phyloP scores from a whole-genome alignment of 2,888 invertebrate genomes.

The Cynaeus angustus region DNA sequence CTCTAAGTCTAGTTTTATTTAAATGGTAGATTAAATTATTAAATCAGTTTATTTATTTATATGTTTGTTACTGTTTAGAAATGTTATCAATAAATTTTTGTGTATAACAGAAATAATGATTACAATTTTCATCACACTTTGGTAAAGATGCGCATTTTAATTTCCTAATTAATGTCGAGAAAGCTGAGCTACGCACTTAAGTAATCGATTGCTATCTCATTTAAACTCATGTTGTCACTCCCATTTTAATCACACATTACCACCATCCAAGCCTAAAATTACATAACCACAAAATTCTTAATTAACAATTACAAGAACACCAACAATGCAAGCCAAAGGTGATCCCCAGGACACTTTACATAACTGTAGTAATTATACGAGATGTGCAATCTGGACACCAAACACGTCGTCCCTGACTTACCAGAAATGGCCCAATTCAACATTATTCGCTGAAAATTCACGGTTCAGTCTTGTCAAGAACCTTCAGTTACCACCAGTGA shows the following conservation, averaged over 20 bases:
- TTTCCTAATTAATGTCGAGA: background rate
- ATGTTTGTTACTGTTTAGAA: background rate
- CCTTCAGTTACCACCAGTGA: background rate
- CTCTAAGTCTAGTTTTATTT: background rate
- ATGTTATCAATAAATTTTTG: background rate
- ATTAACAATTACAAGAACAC: background rate
- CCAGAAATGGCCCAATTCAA: conserved; percentile 19
- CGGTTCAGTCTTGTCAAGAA: background rate
- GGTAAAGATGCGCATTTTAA: conserved; percentile 8
- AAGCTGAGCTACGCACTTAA: background rate
- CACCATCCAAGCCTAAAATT: background rate
- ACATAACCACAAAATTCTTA: background rate
- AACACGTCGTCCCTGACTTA: conserved; percentile 29
- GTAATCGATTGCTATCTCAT: conserved; percentile 1
- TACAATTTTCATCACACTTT: background rate
- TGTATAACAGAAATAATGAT: no score
- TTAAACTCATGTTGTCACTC: background rate
- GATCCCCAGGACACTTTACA: background rate
- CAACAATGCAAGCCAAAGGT: background rate
- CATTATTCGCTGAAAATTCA: conserved; percentile 2
- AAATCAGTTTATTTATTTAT: background rate
- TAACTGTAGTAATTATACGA: background rate
- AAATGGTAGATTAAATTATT: background rate
- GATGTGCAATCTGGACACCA: conserved; percentile 25
- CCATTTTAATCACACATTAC: background rate